Conservation (phyloP, 2,113 vertebrate species). For the Phoxinus phoxinus region DNA sequence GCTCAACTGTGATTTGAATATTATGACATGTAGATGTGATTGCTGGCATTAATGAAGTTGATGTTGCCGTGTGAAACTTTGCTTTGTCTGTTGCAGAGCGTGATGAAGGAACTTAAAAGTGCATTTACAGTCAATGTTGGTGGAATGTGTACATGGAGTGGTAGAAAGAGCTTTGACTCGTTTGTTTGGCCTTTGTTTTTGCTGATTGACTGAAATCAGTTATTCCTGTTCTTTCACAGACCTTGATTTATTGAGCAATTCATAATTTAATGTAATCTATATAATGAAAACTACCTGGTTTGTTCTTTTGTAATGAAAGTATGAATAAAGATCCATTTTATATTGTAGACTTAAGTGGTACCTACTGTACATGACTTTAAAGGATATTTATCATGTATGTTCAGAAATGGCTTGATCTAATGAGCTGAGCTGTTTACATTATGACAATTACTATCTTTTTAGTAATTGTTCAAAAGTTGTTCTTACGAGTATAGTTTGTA, state of each 20-base stretch:
- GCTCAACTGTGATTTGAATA: slow-evolving; percentile 9
- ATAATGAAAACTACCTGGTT: slow-evolving; percentile 44
- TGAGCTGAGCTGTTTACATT: too few relatives aligned
- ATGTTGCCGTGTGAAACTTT: slow-evolving; percentile 4
- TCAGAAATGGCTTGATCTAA: background rate
- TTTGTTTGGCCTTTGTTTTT: background rate
- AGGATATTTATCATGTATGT: background rate
- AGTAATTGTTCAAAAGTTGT: too few relatives aligned
- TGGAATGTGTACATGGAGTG: background rate
- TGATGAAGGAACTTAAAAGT: slow-evolving; percentile 36
- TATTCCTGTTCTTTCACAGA: background rate
- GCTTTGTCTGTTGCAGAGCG: background rate
- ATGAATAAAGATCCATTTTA: slow-evolving; percentile 48
- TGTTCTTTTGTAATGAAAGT: slow-evolving; percentile 45
- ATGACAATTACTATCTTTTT: too few relatives aligned
- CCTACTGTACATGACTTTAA: background rate
- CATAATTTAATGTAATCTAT: slow-evolving; percentile 8
- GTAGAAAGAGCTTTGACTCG: background rate
- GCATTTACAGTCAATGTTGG: slow-evolving; percentile 21
- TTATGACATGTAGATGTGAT: background rate
- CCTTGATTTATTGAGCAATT: slow-evolving; percentile 27
- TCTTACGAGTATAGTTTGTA: too few relatives aligned
- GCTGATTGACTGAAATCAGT: slow-evolving; percentile 4
- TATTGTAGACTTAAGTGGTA: background rate
- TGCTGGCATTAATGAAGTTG: background rate